These are phyloP conservation scores for Netelia fuscicornis DNA, from an alignment of 2,888 invertebrate species.

Conservation along the genomic window DNA sequence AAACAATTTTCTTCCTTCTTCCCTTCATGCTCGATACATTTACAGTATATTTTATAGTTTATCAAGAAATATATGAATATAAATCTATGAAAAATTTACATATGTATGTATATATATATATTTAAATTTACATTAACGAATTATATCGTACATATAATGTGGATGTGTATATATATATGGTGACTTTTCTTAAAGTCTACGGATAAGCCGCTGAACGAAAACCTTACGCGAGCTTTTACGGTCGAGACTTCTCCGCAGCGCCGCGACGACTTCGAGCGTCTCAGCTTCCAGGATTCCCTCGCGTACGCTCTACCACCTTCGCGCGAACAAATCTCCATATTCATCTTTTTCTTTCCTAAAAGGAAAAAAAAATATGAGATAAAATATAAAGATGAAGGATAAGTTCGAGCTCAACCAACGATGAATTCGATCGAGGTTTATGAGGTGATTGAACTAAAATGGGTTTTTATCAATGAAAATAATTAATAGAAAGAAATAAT, in stretches of 20 bases:
- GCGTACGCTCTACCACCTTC: not conserved
- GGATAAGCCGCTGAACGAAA: slow-evolving; percentile 20
- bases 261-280: not conserved
- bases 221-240: slow-evolving; percentile 26
- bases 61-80: no score
- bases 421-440: not conserved
- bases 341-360: slow-evolving; percentile 1
- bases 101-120: no score
- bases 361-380: not conserved
- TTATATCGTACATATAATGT: no score
- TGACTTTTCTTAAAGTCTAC: slow-evolving; percentile 20
- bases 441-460: not conserved
- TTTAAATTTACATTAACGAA: no score
- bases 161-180: no score
- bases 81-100: no score
- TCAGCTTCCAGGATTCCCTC: slow-evolving; percentile 7
- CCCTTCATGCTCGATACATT: no score
- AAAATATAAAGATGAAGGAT: not conserved
- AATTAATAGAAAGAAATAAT: not conserved
- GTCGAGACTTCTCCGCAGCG: slow-evolving; percentile 22
- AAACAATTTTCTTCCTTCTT: no score
- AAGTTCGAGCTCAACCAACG: not conserved
- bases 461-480: not conserved
- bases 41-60: no score
- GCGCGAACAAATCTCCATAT: slow-evolving; percentile 23